Percentiles rank a stretch among this genome's conserved stretches.
Conservation (phyloP, 1,140 invertebrate species). For the Tachypleus tridentatus region DNA sequence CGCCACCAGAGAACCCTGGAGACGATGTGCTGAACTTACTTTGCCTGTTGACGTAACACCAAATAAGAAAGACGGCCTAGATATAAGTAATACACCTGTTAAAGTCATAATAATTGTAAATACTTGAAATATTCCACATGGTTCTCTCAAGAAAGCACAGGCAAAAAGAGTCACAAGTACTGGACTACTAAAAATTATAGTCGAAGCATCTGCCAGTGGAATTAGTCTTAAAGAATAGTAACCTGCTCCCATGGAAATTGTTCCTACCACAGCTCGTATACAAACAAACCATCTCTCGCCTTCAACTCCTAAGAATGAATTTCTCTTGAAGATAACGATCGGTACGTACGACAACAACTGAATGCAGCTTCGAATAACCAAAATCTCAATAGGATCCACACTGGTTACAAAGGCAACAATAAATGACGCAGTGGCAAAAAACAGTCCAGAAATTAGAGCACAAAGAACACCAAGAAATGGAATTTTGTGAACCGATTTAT, state of each 20-base stretch:
- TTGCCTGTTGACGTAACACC: constrained; percentile 9
- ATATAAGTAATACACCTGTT: constrained; percentile 40
- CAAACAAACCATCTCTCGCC: constrained; percentile 14
- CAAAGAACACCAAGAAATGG: too few relatives aligned
- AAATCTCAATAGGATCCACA: too few relatives aligned
- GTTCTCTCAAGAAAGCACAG: constrained; percentile 42
- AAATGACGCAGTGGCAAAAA: too few relatives aligned
- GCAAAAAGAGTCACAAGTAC: constrained; percentile 44
- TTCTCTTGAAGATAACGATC: background rate
- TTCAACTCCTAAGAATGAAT: background rate
- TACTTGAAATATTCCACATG: constrained; percentile 42
- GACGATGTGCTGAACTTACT: constrained; percentile 7
- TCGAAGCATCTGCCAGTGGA: constrained; percentile 44
- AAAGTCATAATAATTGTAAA: constrained; percentile 39
- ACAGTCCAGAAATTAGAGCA: too few relatives aligned
- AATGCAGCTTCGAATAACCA: too few relatives aligned
- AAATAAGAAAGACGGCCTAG: constrained; percentile 41
- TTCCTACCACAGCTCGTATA: constrained; percentile 22
- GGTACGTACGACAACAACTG: background rate
- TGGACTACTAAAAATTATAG: constrained; percentile 46
- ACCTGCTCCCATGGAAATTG: constrained; percentile 36
- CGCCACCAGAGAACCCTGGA: constrained; percentile 57
- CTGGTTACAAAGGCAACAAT: too few relatives aligned
- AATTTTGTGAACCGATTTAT: too few relatives aligned
- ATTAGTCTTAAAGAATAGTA: constrained; percentile 47